A percentile compares a stretch with the other conserved stretches of the same genome.
phyloP scores from a whole-genome alignment of 2,113 vertebrate genomes.

The Malaclemys terrapin region DNA sequence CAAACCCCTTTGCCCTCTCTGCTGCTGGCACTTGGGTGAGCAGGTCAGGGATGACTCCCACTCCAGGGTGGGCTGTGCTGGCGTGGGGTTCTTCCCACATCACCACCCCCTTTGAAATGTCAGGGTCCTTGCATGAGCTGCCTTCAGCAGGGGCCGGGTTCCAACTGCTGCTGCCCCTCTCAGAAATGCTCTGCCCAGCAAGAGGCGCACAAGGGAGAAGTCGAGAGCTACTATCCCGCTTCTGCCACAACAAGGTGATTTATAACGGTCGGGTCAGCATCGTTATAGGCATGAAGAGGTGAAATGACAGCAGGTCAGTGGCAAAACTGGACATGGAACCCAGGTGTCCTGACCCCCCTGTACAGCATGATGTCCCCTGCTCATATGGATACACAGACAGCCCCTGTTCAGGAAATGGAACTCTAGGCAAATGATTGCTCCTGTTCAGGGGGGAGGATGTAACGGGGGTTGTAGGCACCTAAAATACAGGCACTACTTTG shows the following conservation, averaged over 20 bases:
- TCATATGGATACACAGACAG: not conserved
- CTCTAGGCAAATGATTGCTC: no score
- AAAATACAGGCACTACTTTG: not conserved
- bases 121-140: not conserved
- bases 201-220: not conserved
- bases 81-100: no score
- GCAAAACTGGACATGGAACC: not conserved
- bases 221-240: not conserved
- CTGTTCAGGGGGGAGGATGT: not conserved
- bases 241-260: not conserved
- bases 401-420: not conserved
- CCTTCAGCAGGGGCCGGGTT: not conserved
- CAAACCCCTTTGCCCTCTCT: not conserved
- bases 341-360: not conserved
- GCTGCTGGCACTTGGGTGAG: not conserved
- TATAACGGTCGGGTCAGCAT: not conserved
- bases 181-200: not conserved
- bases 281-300: not conserved
- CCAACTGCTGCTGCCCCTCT: not conserved
- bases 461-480: not conserved
- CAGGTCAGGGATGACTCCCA: not conserved
- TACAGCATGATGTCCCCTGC: no score
- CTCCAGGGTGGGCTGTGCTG: not conserved
- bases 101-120: fast-evolving
- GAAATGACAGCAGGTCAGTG: not conserved